A percentile compares a stretch with the other conserved stretches of the same genome.
phyloP scores from a whole-genome alignment of 2,888 invertebrate species.

The Tetragonisca angustula region DNA sequence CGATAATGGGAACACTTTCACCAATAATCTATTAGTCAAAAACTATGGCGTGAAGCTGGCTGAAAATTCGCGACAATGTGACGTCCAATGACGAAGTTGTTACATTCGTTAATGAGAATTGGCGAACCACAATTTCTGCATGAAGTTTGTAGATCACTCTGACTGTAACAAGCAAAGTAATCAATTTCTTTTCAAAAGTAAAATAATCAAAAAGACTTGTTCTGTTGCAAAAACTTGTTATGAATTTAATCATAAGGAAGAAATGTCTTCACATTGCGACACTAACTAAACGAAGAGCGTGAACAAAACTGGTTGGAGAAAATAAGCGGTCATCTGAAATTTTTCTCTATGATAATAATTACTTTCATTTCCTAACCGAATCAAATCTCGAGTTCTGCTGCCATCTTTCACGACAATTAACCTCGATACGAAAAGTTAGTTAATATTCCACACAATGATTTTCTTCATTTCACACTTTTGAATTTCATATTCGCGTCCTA shows the following conservation, averaged over 20 bases:
- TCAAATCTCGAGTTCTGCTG: neutral
- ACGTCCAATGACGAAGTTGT: neutral
- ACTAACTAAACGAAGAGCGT: neutral
- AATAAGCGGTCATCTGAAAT: neutral
- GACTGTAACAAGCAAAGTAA: neutral
- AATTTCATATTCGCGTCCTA: constrained; percentile 53
- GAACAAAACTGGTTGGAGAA: neutral
- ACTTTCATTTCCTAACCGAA: neutral
- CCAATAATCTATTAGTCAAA: constrained; percentile 61
- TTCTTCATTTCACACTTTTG: neutral
- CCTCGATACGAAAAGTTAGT: constrained; percentile 39
- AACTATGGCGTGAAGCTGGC: constrained; percentile 26
- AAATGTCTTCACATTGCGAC: neutral
- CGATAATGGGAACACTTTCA: constrained; percentile 67
- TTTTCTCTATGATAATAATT: neutral
- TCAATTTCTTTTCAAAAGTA: neutral
- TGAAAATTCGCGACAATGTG: constrained; percentile 24
- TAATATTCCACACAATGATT: constrained; percentile 11
- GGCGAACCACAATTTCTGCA: neutral
- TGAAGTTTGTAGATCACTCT: neutral
- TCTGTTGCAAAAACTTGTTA: neutral
- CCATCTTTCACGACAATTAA: constrained; percentile 17
- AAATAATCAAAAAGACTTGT: neutral
- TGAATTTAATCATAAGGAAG: neutral
- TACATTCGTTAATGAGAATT: neutral